A percentile compares a stretch with the other conserved stretches of the same genome.
Conservation (phyloP, 1,140 invertebrate genomes). For the Drosophila aff. region DNA sequence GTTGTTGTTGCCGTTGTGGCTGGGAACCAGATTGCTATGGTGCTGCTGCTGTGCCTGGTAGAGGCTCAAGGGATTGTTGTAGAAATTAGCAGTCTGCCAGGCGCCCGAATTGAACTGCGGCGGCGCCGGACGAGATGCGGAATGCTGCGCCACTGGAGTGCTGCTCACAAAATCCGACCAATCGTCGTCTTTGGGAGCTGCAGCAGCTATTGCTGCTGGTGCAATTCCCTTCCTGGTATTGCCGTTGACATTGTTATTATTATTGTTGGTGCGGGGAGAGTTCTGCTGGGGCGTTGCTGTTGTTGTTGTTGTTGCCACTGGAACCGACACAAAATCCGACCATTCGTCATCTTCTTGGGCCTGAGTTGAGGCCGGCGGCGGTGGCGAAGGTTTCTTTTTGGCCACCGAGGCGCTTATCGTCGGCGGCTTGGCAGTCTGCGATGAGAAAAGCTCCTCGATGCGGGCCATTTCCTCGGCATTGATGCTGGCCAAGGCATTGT, state of each 20-base stretch:
- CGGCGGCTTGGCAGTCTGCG: constrained; percentile 52
- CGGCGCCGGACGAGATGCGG: constrained; percentile 4
- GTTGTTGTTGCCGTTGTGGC: constrained; percentile 37
- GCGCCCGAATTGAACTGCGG: constrained; percentile 81
- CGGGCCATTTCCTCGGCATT: constrained; percentile 88
- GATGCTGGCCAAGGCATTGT: constrained; percentile 86
- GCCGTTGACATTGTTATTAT: constrained; percentile 50
- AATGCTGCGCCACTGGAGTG: constrained; percentile 66
- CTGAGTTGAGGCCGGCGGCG: constrained; percentile 20
- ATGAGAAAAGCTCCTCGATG: constrained; percentile 85
- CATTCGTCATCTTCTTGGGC: constrained; percentile 86
- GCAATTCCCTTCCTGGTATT: constrained; percentile 15
- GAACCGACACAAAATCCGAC: constrained; percentile 87
- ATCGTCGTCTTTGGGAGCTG: constrained; percentile 86
- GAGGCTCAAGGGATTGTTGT: constrained; percentile 80
- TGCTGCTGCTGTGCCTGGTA: constrained; percentile 64
- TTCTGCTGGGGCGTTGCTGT: constrained; percentile 38
- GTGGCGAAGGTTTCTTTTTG: constrained; percentile 57
- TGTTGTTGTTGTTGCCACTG: constrained; percentile 43
- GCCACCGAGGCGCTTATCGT: constrained; percentile 78
- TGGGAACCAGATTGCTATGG: constrained; percentile 68
- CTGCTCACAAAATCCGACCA: constrained; percentile 89
- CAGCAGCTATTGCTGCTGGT: background rate
- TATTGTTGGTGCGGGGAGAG: constrained; percentile 29
- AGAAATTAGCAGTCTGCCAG: constrained; percentile 83